phyloP scores from a whole-genome alignment of 2,888 invertebrate species.

The Scaptodrosophila latifasciaeformis region DNA sequence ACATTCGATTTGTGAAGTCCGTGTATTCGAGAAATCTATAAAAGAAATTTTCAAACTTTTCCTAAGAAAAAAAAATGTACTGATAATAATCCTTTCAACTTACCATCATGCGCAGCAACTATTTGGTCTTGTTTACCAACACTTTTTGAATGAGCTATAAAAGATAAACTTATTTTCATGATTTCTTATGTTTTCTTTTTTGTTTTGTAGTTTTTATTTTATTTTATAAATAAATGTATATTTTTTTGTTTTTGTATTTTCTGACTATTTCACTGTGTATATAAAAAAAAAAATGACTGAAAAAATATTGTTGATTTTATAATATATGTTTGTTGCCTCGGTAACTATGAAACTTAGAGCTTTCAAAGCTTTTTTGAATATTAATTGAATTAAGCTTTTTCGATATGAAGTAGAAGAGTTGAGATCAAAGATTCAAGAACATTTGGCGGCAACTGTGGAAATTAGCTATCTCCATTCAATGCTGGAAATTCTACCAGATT shows the following conservation, averaged over 20 bases:
- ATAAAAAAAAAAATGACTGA: too few species aligned
- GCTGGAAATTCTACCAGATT: too few species aligned
- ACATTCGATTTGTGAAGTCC: constrained; percentile 32
- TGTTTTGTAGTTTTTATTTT: neutral
- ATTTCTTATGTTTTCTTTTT: neutral
- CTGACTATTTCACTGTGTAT: too few species aligned
- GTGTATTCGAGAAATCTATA: constrained; percentile 29
- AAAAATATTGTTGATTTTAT: too few species aligned
- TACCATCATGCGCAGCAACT: neutral
- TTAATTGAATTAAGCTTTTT: too few species aligned
- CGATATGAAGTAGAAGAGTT: too few species aligned
- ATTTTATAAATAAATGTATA: neutral
- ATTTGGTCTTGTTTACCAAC: neutral
- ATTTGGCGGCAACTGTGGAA: too few species aligned
- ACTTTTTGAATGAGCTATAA: neutral
- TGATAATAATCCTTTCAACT: neutral
- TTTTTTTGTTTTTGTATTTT: neutral
- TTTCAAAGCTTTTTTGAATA: too few species aligned
- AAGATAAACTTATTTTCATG: neutral
- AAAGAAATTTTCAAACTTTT: neutral
- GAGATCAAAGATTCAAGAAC: too few species aligned
- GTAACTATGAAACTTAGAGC: too few species aligned
- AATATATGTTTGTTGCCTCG: too few species aligned
- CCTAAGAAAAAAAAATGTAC: neutral
- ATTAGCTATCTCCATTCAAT: too few species aligned